phyloP scores from a whole-genome alignment of 2,888 invertebrate species.

The Sarcophaga variegata region DNA sequence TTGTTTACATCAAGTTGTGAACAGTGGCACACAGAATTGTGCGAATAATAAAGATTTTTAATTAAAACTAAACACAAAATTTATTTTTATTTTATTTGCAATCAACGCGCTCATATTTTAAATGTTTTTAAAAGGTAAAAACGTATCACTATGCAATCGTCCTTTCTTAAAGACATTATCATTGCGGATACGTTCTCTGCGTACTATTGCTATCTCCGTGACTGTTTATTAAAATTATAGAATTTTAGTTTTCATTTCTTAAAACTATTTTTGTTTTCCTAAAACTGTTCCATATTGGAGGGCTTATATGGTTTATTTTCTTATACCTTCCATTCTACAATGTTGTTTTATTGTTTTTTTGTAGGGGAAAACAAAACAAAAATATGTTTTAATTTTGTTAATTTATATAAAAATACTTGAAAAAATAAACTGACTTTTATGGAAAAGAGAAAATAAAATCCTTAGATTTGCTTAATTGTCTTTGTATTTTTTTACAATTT shows the following conservation, averaged over 20 bases:
- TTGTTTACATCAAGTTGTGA: no score
- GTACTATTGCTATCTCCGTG: no score
- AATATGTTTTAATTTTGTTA: slow-evolving; percentile 64
- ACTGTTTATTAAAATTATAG: neutral
- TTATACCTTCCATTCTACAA: neutral
- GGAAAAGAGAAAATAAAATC: slow-evolving; percentile 44
- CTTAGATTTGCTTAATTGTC: slow-evolving; percentile 70
- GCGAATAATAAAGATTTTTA: no score
- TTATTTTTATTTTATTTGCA: no score
- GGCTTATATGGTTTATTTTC: neutral
- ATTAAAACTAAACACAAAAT: no score
- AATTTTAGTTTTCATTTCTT: neutral
- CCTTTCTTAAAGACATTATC: no score
- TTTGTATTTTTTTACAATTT: slow-evolving; percentile 44
- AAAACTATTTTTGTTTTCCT: neutral
- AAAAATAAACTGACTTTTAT: slow-evolving; percentile 1
- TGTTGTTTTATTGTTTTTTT: no score
- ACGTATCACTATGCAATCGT: no score
- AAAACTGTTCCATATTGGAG: neutral
- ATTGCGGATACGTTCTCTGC: no score
- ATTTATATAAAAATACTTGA: slow-evolving; percentile 44
- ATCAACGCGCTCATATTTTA: no score
- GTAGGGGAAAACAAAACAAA: neutral
- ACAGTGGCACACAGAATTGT: no score
- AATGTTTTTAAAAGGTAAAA: no score